Conservation (phyloP, 2,888 invertebrate genomes). For the Heliothis peltigera region DNA sequence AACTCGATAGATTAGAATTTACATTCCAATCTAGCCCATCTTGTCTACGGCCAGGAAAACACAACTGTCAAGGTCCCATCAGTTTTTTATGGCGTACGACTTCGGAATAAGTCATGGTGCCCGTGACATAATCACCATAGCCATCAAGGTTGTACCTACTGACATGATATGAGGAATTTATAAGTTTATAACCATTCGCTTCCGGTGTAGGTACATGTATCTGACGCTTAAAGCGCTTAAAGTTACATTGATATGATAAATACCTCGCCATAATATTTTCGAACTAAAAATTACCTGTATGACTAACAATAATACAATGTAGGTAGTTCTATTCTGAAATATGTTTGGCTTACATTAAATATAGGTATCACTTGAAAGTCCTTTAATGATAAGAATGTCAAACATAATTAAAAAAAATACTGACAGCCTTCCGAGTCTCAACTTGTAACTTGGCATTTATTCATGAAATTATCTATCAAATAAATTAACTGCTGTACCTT, state of each 20-base stretch:
- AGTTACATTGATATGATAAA: constrained; percentile 35
- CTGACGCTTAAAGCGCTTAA: constrained; percentile 40
- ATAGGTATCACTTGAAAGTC: background rate
- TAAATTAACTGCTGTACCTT: too few relatives aligned
- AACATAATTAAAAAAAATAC: background rate
- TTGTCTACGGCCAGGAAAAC: constrained; percentile 31
- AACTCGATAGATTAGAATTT: constrained; percentile 3
- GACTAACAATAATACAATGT: too few relatives aligned
- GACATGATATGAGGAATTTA: constrained; percentile 66
- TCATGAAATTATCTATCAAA: too few relatives aligned
- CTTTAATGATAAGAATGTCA: background rate
- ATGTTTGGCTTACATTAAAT: background rate
- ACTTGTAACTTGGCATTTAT: background rate
- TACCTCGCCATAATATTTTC: constrained; percentile 10
- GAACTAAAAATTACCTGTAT: background rate
- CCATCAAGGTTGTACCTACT: constrained; percentile 63
- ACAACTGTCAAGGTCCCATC: constrained; percentile 41
- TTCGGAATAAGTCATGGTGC: constrained; percentile 68
- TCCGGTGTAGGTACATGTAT: constrained; percentile 65
- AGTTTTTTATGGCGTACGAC: constrained; percentile 66
- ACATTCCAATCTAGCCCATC: constrained; percentile 25
- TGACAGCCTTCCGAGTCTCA: background rate
- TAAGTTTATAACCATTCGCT: constrained; percentile 70
- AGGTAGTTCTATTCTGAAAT: background rate
- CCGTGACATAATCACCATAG: constrained; percentile 71